Evolutionary conservation across 1,140 invertebrate species (phyloP), one percentile per base, ranked within the genome.

Genomic region (Solenopsis fugax): DNA sequence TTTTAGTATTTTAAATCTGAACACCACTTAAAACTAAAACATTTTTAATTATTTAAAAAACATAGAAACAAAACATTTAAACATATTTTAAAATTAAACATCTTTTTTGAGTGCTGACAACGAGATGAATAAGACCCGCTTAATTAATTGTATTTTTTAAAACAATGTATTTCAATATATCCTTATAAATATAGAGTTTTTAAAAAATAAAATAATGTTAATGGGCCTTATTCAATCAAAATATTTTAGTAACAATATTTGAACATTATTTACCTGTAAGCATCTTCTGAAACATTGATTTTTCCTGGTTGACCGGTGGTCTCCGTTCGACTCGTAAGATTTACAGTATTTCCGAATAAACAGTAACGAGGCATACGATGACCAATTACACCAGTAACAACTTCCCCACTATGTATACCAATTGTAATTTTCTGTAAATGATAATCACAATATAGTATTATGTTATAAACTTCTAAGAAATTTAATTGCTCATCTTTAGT

Each of bases 351-450:
- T 24, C 99, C 99, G 93, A 99, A 99, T 2, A 99, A 96, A 95
- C 98, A 99, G 93, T 99, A 99, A n/a, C 98, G 96, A 0, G 99
- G 99, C 98, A 99, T 99, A 75, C 98, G 97, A 95, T 99, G 98
- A 4, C 99, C 99, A 86, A 99, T 99, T 3, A 99, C 98, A 18
- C 99, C 99, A 0, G 98, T 99, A 48, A 99, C 98, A 7, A 99
- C 98, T 95, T 99, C 98, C 1, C 99, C 99, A 16, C 98, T 98
- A 94, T 99, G 99, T 86, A 99, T 99, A 16, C 99, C 99, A 89
- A 99, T 99, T 13, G 98, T 99, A 78, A 99, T 98, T 96, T 97
- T 97, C 98, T 99, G 94, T 75, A 92, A 91, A 86, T 9, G 34
- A 86, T 6, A 41, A 21, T 71, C 48, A 50, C 16, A 62, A 60